These are phyloP conservation scores for Hirtodrosophila duncani DNA, from an alignment of 2,888 invertebrate genomes.

Conservation along the genomic window DNA sequence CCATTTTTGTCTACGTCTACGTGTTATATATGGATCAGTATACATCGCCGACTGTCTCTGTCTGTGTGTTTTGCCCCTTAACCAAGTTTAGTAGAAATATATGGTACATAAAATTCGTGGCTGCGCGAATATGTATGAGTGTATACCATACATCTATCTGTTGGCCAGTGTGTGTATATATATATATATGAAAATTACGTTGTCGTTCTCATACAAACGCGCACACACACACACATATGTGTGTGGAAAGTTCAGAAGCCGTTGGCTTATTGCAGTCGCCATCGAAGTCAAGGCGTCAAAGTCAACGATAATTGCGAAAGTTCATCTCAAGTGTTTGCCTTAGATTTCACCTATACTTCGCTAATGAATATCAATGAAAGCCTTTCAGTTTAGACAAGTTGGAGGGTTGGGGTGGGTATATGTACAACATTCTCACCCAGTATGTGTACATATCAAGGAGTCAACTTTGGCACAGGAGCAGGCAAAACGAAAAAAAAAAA, in stretches of 20 bases:
- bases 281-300: too few species aligned
- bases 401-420: constrained; percentile 6
- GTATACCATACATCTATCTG: neutral
- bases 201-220: too few species aligned
- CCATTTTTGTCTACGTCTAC: constrained; percentile 1
- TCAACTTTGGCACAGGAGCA: constrained; percentile 42
- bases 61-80: constrained; percentile 16
- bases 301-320: too few species aligned
- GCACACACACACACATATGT: too few species aligned
- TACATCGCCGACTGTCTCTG: constrained; percentile 4
- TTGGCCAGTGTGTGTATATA: constrained; percentile 6
- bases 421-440: too few species aligned
- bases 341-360: too few species aligned
- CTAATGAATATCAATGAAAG: too few species aligned
- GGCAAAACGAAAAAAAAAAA: constrained; percentile 58
- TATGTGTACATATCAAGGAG: constrained; percentile 39
- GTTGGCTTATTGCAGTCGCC: too few species aligned
- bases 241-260: too few species aligned
- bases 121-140: constrained; percentile 34
- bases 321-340: neutral
- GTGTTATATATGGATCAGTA: too few species aligned
- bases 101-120: constrained; percentile 65
- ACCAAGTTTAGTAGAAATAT: constrained; percentile 53
- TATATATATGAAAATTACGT: constrained; percentile 58
- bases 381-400: constrained; percentile 23